These are phyloP conservation scores for Drosophila paramelanica DNA, from an alignment of 2,888 invertebrate species.

Conservation along the genomic window DNA sequence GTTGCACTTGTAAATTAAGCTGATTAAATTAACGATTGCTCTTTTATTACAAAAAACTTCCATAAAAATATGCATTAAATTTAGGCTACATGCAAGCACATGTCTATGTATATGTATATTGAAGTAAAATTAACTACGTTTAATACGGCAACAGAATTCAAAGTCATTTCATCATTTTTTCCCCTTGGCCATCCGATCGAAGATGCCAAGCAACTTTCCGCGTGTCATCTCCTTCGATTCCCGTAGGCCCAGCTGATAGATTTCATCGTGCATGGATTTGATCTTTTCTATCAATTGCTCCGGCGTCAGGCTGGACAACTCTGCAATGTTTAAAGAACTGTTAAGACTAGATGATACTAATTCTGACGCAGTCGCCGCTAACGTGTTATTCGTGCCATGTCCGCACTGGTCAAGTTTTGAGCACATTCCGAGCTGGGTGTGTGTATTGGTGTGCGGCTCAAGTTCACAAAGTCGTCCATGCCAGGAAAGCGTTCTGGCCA, in stretches of 20 bases:
- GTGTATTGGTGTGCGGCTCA: slow-evolving; percentile 87
- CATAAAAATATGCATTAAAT: slow-evolving; percentile 23
- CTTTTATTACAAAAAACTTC: slow-evolving; percentile 30
- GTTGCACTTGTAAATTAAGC: slow-evolving; percentile 26
- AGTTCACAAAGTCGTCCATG: slow-evolving; percentile 92
- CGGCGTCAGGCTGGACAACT: slow-evolving; percentile 90
- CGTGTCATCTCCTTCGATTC: slow-evolving; percentile 98
- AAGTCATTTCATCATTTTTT: slow-evolving; percentile 22
- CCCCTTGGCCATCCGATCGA: slow-evolving; percentile 82
- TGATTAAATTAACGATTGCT: slow-evolving; percentile 19
- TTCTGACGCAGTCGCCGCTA: slow-evolving; percentile 84
- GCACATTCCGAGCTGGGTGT: slow-evolving; percentile 88
- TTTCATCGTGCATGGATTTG: slow-evolving; percentile 96
- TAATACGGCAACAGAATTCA: slow-evolving; percentile 31
- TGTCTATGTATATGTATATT: slow-evolving; percentile 18
- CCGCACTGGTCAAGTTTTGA: slow-evolving; percentile 89
- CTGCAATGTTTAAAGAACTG: slow-evolving; percentile 83
- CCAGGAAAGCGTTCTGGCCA: slow-evolving; percentile 99
- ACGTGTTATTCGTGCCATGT: slow-evolving; percentile 92
- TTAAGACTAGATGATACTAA: background rate
- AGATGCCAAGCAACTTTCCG: slow-evolving; percentile 96
- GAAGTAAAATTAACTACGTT: slow-evolving; percentile 10
- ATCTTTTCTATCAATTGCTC: slow-evolving; percentile 96
- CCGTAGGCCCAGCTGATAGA: slow-evolving; percentile 97
- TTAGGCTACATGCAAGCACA: slow-evolving; percentile 18